These are phyloP conservation scores for Alces alces DNA, from an alignment of 2,113 vertebrate species.

Conservation along the genomic window DNA sequence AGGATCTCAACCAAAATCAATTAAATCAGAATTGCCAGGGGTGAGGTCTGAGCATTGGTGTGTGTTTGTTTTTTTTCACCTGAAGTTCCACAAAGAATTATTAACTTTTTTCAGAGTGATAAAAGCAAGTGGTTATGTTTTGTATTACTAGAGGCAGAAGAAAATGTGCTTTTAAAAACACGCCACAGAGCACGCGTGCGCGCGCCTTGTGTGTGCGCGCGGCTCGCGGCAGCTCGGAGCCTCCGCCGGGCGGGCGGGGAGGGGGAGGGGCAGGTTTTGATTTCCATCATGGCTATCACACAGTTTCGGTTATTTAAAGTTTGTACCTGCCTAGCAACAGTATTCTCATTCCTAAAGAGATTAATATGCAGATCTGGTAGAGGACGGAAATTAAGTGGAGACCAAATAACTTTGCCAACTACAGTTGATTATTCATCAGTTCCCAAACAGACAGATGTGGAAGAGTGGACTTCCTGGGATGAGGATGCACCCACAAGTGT, in stretches of 20 bases:
- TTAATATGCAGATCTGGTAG: no score
- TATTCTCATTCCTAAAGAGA: no score
- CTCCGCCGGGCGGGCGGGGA: conserved; percentile 69
- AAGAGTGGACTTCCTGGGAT: conserved; percentile 99
- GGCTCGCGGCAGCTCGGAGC: conserved; percentile 62
- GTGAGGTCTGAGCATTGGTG: background rate
- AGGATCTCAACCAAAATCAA: conserved; percentile 3
- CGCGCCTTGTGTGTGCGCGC: conserved; percentile 39
- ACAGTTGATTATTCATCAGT: no score
- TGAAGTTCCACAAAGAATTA: conserved; percentile 10
- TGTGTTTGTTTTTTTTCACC: background rate
- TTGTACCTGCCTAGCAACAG: no score
- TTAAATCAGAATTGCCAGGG: conserved; percentile 23
- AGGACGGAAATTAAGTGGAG: no score
- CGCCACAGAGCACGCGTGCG: conserved; percentile 23
- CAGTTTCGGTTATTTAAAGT: no score
- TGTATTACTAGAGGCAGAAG: background rate
- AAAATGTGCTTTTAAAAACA: conserved; percentile 13
- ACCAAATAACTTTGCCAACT: no score
- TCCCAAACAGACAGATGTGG: conserved; percentile 94
- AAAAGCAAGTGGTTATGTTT: background rate
- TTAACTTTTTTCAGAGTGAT: background rate
- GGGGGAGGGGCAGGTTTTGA: conserved; percentile 77
- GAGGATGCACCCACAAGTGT: conserved; percentile 97
- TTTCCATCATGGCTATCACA: no score